Evolutionary conservation across 2,113 vertebrate species (phyloP).

Genomic region (Corythornis madagascariensis): DNA sequence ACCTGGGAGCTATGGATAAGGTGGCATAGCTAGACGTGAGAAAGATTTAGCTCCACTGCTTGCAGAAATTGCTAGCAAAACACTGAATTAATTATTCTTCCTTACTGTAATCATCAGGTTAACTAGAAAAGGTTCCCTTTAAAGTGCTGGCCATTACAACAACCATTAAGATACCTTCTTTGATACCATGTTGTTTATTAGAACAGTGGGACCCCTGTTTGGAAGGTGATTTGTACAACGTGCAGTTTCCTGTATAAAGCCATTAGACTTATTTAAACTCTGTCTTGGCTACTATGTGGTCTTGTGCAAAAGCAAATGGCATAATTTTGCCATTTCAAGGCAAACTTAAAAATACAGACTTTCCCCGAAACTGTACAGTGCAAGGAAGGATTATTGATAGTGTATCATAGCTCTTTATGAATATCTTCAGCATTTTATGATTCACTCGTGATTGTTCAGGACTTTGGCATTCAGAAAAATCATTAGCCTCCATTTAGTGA

Average conservation of each 20-base stretch:
- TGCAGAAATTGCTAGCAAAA: background rate
- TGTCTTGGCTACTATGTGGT: background rate
- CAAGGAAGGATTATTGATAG: background rate
- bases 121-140: background rate
- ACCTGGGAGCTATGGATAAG: background rate
- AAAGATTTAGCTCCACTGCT: background rate
- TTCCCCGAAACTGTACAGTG: background rate
- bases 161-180: background rate
- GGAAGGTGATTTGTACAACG: background rate
- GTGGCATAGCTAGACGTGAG: background rate
- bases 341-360: background rate
- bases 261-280: background rate
- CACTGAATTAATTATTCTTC: background rate
- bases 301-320: background rate
- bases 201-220: background rate
- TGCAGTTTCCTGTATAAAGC: background rate
- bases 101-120: background rate
- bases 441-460: background rate
- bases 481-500: background rate
- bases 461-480: background rate
- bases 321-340: background rate
- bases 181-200: background rate
- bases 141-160: fast-evolving
- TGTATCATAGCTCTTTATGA: background rate
- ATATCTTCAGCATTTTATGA: background rate